A percentile compares a stretch with the other conserved stretches of the same genome.
Conservation (phyloP, 2,113 vertebrate species). For the Daboia siamensis region DNA sequence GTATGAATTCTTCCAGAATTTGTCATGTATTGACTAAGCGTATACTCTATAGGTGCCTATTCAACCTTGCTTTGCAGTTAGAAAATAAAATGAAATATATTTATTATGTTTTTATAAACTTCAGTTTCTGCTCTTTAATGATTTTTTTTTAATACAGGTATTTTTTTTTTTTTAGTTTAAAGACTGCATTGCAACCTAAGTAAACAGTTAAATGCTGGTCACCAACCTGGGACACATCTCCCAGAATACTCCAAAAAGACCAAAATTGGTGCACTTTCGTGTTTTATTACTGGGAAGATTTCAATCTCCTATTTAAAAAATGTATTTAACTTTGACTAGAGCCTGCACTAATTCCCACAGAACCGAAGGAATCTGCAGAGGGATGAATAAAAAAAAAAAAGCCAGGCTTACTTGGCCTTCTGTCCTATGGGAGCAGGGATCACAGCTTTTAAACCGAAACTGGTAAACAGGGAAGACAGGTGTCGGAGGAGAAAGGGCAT, state of each 20-base stretch:
- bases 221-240: background rate
- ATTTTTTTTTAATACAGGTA: constrained; percentile 34
- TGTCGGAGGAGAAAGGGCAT: background rate
- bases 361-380: background rate
- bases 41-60: constrained; percentile 65
- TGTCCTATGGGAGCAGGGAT: background rate
- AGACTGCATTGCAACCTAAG: background rate
- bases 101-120: constrained; percentile 78
- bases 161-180: background rate
- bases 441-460: background rate
- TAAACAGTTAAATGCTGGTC: background rate
- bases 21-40: constrained; percentile 51
- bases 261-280: background rate
- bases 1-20: constrained; percentile 48
- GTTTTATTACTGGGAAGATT: background rate
- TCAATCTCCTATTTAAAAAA: constrained; percentile 1
- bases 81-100: constrained; percentile 75
- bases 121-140: constrained; percentile 42
- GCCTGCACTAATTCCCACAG: background rate
- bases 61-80: constrained; percentile 60
- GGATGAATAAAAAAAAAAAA: background rate
- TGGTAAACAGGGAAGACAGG: background rate
- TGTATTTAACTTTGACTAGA: background rate
- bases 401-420: background rate
- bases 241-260: background rate